phyloP scores from a whole-genome alignment of 2,888 invertebrate genomes.

The Blomia tropicalis region DNA sequence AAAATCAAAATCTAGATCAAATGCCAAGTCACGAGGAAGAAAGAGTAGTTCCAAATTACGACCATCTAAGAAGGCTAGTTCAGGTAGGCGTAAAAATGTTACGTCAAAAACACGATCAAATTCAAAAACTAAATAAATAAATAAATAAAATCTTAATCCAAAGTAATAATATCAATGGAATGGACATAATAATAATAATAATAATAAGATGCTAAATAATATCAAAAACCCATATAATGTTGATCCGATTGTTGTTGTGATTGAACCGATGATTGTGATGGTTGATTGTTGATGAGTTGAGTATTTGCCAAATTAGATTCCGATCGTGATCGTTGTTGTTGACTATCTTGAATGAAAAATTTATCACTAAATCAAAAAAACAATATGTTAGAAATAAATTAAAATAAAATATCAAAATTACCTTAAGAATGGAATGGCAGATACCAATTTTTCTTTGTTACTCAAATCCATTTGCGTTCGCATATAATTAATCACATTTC shows the following conservation, averaged over 20 bases:
- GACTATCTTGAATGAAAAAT: slow-evolving; percentile 19
- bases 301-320: slow-evolving; percentile 13
- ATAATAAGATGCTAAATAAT: neutral
- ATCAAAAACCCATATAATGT: slow-evolving; percentile 25
- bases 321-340: slow-evolving; percentile 20
- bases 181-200: neutral
- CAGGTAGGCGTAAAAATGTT: too few relatives aligned
- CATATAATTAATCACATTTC: slow-evolving; percentile 51
- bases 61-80: too few relatives aligned
- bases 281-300: slow-evolving; percentile 16
- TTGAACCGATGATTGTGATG: slow-evolving; percentile 22
- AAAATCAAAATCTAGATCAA: too few relatives aligned
- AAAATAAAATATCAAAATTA: slow-evolving; percentile 18
- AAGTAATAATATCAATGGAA: neutral
- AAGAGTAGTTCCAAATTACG: too few relatives aligned
- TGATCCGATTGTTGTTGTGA: slow-evolving; percentile 20
- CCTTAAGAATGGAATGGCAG: slow-evolving; percentile 64
- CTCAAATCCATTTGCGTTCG: slow-evolving; percentile 54
- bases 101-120: too few relatives aligned
- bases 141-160: too few relatives aligned
- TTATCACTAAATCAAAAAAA: slow-evolving; percentile 24
- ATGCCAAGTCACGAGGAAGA: too few relatives aligned
- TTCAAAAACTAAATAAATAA: too few relatives aligned
- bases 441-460: slow-evolving; percentile 57
- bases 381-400: neutral